These are phyloP conservation scores for Sylvilagus floridanus DNA, from an alignment of 2,797 vertebrate species.

Conservation along the genomic window DNA sequence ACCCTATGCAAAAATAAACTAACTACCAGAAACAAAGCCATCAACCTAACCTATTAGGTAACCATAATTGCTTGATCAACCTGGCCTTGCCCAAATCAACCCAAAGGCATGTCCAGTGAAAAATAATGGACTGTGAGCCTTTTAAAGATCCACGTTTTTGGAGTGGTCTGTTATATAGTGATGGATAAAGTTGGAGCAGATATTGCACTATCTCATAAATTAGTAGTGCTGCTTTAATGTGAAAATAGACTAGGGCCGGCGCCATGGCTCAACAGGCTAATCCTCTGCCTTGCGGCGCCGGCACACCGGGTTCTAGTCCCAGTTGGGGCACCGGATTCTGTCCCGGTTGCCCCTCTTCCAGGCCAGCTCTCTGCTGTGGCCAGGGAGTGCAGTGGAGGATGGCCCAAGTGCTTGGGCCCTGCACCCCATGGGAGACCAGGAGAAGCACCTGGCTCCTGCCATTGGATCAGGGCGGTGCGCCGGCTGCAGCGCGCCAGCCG, in stretches of 20 bases:
- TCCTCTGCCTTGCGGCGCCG: too few relatives aligned
- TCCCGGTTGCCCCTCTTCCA: too few relatives aligned
- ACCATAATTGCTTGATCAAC: not conserved
- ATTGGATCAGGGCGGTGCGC: too few relatives aligned
- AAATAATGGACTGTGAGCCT: not conserved
- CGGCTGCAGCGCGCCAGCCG: too few relatives aligned
- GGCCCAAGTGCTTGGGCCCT: too few relatives aligned
- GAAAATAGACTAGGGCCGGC: not conserved
- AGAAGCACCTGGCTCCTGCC: too few relatives aligned
- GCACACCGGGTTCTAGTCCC: too few relatives aligned
- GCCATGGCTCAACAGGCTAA: too few relatives aligned
- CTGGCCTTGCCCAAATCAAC: not conserved
- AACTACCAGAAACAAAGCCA: not conserved
- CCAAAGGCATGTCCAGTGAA: not conserved
- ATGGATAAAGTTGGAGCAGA: not conserved
- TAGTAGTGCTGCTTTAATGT: not conserved
- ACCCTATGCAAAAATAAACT: not conserved
- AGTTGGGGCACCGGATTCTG: too few relatives aligned
- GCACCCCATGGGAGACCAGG: too few relatives aligned
- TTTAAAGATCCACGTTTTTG: slow-evolving; percentile 8
- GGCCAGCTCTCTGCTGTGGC: too few relatives aligned
- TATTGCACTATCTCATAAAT: not conserved
- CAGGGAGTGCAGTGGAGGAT: too few relatives aligned
- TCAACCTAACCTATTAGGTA: not conserved
- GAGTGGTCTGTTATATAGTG: not conserved